Percentiles rank a stretch among this genome's conserved stretches.
phyloP scores from a whole-genome alignment of 2,888 invertebrate genomes.

The Yponomeuta malinellus region DNA sequence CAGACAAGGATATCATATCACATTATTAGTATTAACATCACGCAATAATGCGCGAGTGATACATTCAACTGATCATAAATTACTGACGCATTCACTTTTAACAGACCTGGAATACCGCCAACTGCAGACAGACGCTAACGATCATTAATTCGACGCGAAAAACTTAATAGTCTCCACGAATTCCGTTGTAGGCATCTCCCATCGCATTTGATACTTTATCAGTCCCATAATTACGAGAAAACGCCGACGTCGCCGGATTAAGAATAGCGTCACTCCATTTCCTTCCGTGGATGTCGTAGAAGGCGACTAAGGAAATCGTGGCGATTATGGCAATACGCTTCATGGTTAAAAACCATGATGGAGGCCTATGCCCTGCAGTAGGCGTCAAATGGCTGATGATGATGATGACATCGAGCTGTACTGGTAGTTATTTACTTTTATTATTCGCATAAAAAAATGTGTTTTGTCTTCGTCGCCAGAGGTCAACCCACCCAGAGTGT shows the following conservation, averaged over 20 bases:
- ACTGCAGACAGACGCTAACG: slow-evolving; percentile 3
- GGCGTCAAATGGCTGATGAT: too few relatives aligned
- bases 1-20: too few relatives aligned
- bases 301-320: too few relatives aligned
- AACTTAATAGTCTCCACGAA: slow-evolving; percentile 9
- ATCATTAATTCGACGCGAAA: slow-evolving; percentile 14
- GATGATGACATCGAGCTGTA: background rate
- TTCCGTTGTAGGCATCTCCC: background rate
- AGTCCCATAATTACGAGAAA: background rate
- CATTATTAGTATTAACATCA: background rate
- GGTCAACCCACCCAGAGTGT: background rate
- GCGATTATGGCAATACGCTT: too few relatives aligned
- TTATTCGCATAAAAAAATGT: too few relatives aligned
- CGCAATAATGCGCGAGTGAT: background rate
- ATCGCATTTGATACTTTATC: background rate
- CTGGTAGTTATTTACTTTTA: background rate
- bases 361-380: too few relatives aligned
- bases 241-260: background rate
- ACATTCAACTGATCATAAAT: slow-evolving; percentile 1
- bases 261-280: too few relatives aligned
- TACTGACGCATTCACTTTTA: slow-evolving; percentile 9
- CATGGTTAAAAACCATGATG: too few relatives aligned
- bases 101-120: slow-evolving; percentile 13
- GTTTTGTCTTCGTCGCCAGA: background rate
- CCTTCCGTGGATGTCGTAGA: too few relatives aligned